phyloP scores from a whole-genome alignment of 2,888 invertebrate genomes.

The Sarcophaga variegata region DNA sequence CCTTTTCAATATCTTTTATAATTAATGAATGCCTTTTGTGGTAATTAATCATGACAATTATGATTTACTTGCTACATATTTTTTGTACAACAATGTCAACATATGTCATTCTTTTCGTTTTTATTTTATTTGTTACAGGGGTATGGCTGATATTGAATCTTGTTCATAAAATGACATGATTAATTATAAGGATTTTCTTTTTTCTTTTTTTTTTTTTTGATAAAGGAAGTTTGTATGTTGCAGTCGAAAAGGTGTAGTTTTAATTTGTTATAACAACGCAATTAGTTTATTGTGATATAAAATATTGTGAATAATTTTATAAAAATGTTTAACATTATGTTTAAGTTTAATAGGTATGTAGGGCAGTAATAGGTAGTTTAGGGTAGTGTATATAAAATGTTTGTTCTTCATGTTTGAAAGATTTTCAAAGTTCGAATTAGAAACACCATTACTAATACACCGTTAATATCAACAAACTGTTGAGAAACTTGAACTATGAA shows the following conservation, averaged over 20 bases:
- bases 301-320: neutral
- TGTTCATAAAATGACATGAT: slow-evolving; percentile 49
- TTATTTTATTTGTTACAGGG: slow-evolving; percentile 23
- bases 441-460: too few species aligned
- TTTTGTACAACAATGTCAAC: slow-evolving; percentile 54
- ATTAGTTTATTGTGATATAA: neutral
- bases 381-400: neutral
- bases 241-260: neutral
- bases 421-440: too few species aligned
- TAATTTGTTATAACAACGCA: slow-evolving; percentile 14
- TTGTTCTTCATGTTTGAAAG: too few species aligned
- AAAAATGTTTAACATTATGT: too few species aligned
- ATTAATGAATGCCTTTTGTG: slow-evolving; percentile 76
- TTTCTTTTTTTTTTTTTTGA: too few species aligned
- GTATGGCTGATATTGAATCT: slow-evolving; percentile 21
- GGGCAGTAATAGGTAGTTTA: too few species aligned
- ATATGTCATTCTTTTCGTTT: slow-evolving; percentile 42
- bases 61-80: slow-evolving; percentile 64
- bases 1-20: slow-evolving; percentile 74
- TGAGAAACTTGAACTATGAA: too few species aligned
- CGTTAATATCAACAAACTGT: too few species aligned
- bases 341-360: too few species aligned
- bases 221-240: neutral
- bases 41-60: slow-evolving; percentile 80
- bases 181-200: slow-evolving; percentile 13